phyloP scores from a whole-genome alignment of 2,888 invertebrate species.

The Drymonia ruficornis region DNA sequence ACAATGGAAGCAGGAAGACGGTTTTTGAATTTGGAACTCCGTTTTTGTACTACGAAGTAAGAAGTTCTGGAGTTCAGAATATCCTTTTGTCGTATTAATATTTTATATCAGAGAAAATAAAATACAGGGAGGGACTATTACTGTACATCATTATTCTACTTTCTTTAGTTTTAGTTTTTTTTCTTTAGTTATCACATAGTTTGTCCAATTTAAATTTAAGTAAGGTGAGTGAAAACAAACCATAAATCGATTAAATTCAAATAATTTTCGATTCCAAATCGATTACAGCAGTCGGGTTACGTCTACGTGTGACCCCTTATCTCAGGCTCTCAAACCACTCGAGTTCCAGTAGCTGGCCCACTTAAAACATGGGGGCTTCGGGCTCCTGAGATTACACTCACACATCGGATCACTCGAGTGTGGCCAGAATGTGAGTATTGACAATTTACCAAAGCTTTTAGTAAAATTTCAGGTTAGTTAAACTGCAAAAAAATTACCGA shows the following conservation, averaged over 20 bases:
- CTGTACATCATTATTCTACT: too few species aligned
- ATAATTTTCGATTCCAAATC: background rate
- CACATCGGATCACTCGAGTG: constrained; percentile 16
- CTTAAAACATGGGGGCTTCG: constrained; percentile 26
- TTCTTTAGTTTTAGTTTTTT: too few species aligned
- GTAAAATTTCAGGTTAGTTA: too few species aligned
- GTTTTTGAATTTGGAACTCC: constrained; percentile 30
- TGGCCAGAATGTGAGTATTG: background rate
- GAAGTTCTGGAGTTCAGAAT: background rate
- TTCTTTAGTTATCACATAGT: too few species aligned
- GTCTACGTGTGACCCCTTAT: constrained; percentile 1
- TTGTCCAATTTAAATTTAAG: too few species aligned
- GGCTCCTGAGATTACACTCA: constrained; percentile 26
- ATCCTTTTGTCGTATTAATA: too few species aligned
- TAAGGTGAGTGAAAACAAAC: background rate
- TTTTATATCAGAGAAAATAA: too few species aligned
- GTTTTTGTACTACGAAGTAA: constrained; percentile 6
- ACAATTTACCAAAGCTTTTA: background rate
- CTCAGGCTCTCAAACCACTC: constrained; percentile 24
- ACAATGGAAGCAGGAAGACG: constrained; percentile 49
- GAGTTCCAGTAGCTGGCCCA: constrained; percentile 37
- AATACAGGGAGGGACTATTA: too few species aligned
- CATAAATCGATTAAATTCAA: background rate
- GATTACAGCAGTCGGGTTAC: background rate
- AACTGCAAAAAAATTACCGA: too few species aligned